A percentile compares a stretch with the other conserved stretches of the same genome.
Conservation (phyloP, 2,113 vertebrate genomes). For the Indri indri region DNA sequence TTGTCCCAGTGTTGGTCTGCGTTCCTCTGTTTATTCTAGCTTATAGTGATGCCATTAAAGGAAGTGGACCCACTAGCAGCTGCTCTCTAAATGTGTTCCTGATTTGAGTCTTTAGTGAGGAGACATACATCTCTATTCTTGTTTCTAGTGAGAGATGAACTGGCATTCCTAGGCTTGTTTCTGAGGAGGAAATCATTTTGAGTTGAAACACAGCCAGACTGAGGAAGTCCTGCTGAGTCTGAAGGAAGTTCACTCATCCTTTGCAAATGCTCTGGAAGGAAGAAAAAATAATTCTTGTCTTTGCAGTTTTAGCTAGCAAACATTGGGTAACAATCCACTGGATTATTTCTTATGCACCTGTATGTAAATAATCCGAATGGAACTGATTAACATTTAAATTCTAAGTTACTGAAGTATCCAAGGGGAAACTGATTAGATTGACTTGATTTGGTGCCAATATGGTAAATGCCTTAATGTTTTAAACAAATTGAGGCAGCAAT, state of each 20-base stretch:
- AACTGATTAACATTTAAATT: slow-evolving; percentile 72
- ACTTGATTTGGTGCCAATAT: slow-evolving; percentile 65
- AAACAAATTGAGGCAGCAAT: slow-evolving; percentile 68
- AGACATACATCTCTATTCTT: slow-evolving; percentile 58
- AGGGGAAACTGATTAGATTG: slow-evolving; percentile 66
- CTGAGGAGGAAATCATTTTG: slow-evolving; percentile 65
- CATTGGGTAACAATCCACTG: slow-evolving; percentile 12
- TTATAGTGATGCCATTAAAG: background rate
- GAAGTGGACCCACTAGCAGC: background rate
- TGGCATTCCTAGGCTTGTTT: slow-evolving; percentile 57
- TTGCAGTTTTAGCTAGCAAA: slow-evolving; percentile 55
- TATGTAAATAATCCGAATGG: slow-evolving; percentile 63
- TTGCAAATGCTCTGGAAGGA: slow-evolving; percentile 66
- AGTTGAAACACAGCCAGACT: slow-evolving; percentile 62
- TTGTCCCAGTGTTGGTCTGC: background rate
- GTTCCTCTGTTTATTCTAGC: background rate
- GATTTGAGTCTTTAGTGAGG: slow-evolving; percentile 44
- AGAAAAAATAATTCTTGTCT: slow-evolving; percentile 43
- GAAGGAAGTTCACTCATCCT: slow-evolving; percentile 73
- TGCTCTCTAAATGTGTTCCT: background rate
- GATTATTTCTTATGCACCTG: slow-evolving; percentile 67
- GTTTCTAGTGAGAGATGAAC: slow-evolving; percentile 59
- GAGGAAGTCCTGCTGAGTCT: slow-evolving; percentile 66
- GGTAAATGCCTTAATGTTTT: slow-evolving; percentile 69
- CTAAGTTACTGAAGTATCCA: slow-evolving; percentile 69